Conservation (phyloP, 2,113 vertebrate genomes). For the Nibea albiflora region DNA sequence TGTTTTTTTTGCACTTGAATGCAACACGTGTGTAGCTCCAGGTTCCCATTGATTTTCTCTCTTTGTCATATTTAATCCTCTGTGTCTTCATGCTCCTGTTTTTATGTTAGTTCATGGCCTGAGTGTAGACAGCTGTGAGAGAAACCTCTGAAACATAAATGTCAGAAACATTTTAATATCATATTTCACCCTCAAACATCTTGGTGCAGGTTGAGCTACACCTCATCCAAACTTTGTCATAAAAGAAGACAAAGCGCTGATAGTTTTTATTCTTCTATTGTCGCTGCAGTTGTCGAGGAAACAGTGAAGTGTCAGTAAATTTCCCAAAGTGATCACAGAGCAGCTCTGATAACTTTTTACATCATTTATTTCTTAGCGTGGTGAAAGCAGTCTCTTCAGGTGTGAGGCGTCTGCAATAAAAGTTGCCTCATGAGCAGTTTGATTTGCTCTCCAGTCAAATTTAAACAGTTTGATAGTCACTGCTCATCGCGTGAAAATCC, state of each 20-base stretch:
- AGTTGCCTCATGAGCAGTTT: neutral
- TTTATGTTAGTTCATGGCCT: neutral
- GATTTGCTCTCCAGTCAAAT: neutral
- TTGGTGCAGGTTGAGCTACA: neutral
- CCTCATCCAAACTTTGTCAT: neutral
- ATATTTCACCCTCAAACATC: neutral
- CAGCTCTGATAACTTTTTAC: neutral
- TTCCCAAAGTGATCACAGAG: neutral
- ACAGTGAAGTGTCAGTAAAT: neutral
- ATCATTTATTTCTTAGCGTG: neutral
- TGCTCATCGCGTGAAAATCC: neutral
- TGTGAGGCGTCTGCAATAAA: neutral
- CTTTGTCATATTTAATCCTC: neutral
- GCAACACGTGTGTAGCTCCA: conserved; percentile 37
- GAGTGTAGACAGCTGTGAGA: neutral
- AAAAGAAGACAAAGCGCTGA: neutral
- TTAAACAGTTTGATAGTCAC: neutral
- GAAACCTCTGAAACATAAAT: neutral
- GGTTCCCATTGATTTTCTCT: neutral
- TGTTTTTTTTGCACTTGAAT: conserved; percentile 22
- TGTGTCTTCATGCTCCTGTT: neutral
- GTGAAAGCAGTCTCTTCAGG: neutral
- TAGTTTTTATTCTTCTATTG: neutral
- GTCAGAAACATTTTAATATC: neutral
- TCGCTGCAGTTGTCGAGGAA: conserved; percentile 1